Percentiles rank a stretch among this genome's conserved stretches.
Conservation (phyloP, 2,888 invertebrate genomes). For the Ctenicera cuprea region DNA sequence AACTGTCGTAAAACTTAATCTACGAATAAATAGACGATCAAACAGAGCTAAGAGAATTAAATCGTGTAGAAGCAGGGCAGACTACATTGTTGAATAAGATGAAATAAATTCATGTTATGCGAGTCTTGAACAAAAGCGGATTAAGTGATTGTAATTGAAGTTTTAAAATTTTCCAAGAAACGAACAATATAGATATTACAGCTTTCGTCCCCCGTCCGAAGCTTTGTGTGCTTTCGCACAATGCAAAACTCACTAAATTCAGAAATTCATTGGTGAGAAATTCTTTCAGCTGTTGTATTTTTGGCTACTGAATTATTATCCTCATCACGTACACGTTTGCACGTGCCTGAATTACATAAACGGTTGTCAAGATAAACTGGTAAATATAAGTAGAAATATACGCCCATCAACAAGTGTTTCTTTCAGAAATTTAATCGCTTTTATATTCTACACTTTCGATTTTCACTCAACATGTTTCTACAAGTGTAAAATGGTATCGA, state of each 20-base stretch:
- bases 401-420: not conserved
- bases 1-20: conserved; percentile 1
- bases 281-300: conserved; percentile 4
- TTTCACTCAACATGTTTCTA: too few relatives aligned
- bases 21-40: not conserved
- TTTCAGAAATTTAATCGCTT: not conserved
- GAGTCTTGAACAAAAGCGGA: too few relatives aligned
- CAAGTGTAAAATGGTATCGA: too few relatives aligned
- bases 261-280: not conserved
- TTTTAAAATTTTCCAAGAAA: too few relatives aligned
- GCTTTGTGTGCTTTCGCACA: not conserved
- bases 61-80: not conserved
- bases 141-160: too few relatives aligned
- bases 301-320: conserved; percentile 3
- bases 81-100: too few relatives aligned
- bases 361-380: not conserved
- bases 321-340: not conserved
- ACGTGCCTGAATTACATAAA: not conserved
- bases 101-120: too few relatives aligned
- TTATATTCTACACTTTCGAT: not conserved
- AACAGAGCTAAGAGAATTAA: not conserved
- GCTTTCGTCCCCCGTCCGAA: not conserved
- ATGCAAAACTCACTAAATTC: conserved; percentile 4
- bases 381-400: not conserved
- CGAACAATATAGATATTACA: too few relatives aligned